Evolutionary conservation across 2,113 vertebrate species (phyloP), one percentile per base, ranked within the genome.

Genomic region (Ctenodactylus gundi): DNA sequence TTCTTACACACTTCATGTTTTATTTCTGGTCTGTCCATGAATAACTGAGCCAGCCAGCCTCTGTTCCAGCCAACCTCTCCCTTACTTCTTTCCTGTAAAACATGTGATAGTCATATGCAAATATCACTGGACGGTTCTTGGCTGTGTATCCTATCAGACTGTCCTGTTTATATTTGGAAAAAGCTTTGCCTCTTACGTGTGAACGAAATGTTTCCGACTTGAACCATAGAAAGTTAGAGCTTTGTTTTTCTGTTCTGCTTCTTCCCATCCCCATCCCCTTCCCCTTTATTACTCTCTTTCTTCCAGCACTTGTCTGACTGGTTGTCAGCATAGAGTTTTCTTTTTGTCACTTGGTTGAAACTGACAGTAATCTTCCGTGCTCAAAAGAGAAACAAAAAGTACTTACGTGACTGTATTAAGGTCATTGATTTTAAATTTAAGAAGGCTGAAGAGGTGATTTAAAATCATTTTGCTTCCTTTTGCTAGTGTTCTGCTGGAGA

Each of bases 31-130:
- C 53, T 58, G 6, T 83, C 64, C 11, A 5, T 83, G 77, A 62
- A 41, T 25, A 41, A 46, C 83, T 86, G 53, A 90, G 76, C 73
- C 36, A 41, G 23, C 51, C n/a, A 53, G 68, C n/a, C 31, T 21
- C 53, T n/a, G n/a, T n/a, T 3, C 49, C 88, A 73, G 51, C 90
- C 73, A 83, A 20, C n/a, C 20, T 83, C 51, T 55, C 58, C n/a
- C 60, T 80, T 15, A 78, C n/a, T 86, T 86, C 94, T 81, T 93
- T 55, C 67, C 80, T 44, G 31, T 25, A 70, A 75, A 75, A 65
- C 77, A 93, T 91, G 81, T 60, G 72, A 70, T 84, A 90, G 89
- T 96, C 94, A 78, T 44, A 76, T 88, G 95, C 93, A 85, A 68
- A 64, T 67, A 65, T 75, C 0, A 0, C 70, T 27, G 68, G 77